Evolutionary conservation across 2,888 invertebrate species (phyloP), one percentile per base, ranked within the genome.

Genomic region (Amphimallon solstitiale): DNA sequence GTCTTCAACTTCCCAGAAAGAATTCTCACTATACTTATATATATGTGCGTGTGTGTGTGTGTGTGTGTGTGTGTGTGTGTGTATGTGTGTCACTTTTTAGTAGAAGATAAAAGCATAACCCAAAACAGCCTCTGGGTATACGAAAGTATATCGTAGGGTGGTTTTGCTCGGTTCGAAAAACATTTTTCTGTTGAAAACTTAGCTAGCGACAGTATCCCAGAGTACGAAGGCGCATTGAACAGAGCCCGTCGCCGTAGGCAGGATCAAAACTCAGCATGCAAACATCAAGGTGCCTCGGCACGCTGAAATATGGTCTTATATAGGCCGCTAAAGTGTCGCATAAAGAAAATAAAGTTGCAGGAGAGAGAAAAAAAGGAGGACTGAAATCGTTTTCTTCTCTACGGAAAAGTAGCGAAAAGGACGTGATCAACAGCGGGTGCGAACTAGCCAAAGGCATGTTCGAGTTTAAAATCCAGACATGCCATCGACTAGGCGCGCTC

Each of bases 251-350:
- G 75, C 76, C 73, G 48, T 60, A 54, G 70, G 74, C 69, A 68
- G 71, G 71, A 75, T 73, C 74, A 75, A 21, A 73, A 74, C 75
- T 72, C 73, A 70, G 73, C 74, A 71, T 70, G 73, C 72, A 73
- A 72, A 73, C 73, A 73, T 73, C 73, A 76, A 76, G 75, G 76
- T 77, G 76, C 75, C 75, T 73, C 72, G 73, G 72, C 73, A 72
- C 72, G 73, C 74, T 77, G 73, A 78, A 78, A 76, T 78, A 77
- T 76, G 73, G 75, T 74, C 72, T 75, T 75, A 74, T 77, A 77
- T 76, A 74, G 69, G 71, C 72, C 70, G 73, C 74, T 71, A 72
- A 74, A 75, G 72, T 73, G 71, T 71, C 72, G 73, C 76, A 75
- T 74, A 76, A 76, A 74, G 75, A 77, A 77, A 76, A 77, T 77